These are phyloP conservation scores for Amphipyra tragopoginis DNA, from an alignment of 2,888 invertebrate species.

Conservation along the genomic window DNA sequence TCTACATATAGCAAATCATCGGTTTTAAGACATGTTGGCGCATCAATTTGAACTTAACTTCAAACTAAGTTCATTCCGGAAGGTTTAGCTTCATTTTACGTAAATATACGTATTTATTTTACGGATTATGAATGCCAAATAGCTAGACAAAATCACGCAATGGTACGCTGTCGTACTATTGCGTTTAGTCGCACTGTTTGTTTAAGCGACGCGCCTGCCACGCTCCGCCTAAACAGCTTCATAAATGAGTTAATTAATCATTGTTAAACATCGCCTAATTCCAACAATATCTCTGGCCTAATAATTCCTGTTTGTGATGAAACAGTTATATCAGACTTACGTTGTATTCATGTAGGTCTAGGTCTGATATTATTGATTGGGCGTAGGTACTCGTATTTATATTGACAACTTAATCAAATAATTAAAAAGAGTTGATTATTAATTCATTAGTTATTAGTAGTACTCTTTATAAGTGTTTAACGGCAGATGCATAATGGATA, in stretches of 20 bases:
- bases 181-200: conserved; percentile 56
- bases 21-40: no score
- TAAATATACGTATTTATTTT: not conserved
- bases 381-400: conserved; percentile 9
- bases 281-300: conserved; percentile 43
- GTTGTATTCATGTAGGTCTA: conserved; percentile 11
- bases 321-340: conserved; percentile 27
- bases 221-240: conserved; percentile 67
- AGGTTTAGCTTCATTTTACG: no score
- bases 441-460: not conserved
- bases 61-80: no score
- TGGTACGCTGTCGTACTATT: conserved; percentile 22
- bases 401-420: conserved; percentile 5
- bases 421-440: no score
- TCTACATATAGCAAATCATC: no score
- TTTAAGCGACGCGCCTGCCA: conserved; percentile 55
- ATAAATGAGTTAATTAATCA: conserved; percentile 80
- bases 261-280: conserved; percentile 72
- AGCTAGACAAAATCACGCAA: conserved; percentile 22
- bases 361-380: conserved; percentile 15
- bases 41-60: no score
- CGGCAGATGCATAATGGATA: conserved; percentile 1
- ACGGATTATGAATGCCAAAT: not conserved
- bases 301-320: conserved; percentile 28
- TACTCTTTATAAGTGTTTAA: no score